phyloP scores from a whole-genome alignment of 1,140 invertebrate species.

The Procambarus clarkii region DNA sequence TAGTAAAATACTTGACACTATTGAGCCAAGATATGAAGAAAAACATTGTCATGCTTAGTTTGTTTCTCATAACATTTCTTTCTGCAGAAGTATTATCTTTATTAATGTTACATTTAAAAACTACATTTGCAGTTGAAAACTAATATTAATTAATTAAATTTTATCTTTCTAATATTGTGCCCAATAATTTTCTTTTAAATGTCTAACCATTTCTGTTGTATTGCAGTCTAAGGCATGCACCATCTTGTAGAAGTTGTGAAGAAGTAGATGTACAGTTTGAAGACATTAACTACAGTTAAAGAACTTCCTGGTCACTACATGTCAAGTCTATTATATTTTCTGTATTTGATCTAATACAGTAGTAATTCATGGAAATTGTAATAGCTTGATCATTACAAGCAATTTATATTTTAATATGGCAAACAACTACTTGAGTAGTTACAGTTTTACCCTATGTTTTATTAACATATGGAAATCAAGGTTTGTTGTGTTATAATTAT shows the following conservation, averaged over 20 bases:
- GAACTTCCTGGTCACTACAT: not conserved
- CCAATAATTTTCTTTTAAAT: not conserved
- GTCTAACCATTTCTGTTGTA: not conserved
- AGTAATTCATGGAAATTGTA: not conserved
- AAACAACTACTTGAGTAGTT: not conserved
- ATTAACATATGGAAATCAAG: not conserved
- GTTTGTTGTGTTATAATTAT: not conserved
- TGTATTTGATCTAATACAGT: not conserved
- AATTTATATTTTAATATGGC: not conserved
- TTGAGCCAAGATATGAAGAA: not conserved
- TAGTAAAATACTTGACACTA: too few relatives aligned
- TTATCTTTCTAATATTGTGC: not conserved
- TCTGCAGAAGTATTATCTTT: not conserved
- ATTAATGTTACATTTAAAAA: not conserved
- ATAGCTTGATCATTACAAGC: not conserved
- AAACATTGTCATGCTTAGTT: not conserved
- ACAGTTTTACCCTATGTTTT: not conserved
- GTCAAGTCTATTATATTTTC: not conserved
- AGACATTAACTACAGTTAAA: not conserved
- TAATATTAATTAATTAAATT: not conserved
- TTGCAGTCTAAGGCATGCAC: not conserved
- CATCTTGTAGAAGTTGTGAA: not conserved
- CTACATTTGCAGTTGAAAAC: not conserved
- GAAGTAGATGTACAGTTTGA: not conserved
- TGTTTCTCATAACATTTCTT: not conserved